Evolutionary conservation across 1,140 invertebrate species (phyloP).

Genomic region (Cephus cinctus): DNA sequence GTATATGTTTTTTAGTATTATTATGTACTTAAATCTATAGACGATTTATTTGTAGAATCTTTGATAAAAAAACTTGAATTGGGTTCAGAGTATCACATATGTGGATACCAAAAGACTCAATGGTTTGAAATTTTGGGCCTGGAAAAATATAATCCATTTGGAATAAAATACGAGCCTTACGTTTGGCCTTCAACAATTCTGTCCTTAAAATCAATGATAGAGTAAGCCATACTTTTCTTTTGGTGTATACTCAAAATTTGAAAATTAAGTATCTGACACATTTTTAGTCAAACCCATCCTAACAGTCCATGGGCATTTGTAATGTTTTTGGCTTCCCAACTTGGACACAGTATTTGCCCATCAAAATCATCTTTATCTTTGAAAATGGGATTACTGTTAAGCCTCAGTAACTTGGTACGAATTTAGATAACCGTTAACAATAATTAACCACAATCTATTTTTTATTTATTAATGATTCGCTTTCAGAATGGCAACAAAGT

Average conservation of each 20-base stretch:
- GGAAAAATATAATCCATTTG: not conserved
- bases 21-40: too few species aligned
- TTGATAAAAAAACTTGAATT: conserved; percentile 1
- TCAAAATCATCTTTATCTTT: conserved; percentile 2
- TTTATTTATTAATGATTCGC: not conserved
- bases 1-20: too few species aligned
- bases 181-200: too few species aligned
- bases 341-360: not conserved
- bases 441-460: not conserved
- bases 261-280: too few species aligned
- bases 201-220: too few species aligned
- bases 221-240: too few species aligned
- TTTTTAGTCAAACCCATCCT: not conserved
- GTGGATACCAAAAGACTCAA: not conserved
- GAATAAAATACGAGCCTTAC: not conserved
- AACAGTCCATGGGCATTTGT: conserved; percentile 4
- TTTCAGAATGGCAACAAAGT: conserved; percentile 5
- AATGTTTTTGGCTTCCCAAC: not conserved
- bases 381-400: conserved; percentile 19
- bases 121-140: conserved; percentile 1
- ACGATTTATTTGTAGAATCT: conserved; percentile 1
- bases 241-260: too few species aligned
- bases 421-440: too few species aligned
- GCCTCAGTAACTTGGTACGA: conserved; percentile 16
- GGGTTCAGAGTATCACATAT: conserved; percentile 2